Evolutionary conservation across 2,797 vertebrate genomes (phyloP), one percentile per base, ranked within the genome.

Genomic region (Dendrocincla tyrannina): DNA sequence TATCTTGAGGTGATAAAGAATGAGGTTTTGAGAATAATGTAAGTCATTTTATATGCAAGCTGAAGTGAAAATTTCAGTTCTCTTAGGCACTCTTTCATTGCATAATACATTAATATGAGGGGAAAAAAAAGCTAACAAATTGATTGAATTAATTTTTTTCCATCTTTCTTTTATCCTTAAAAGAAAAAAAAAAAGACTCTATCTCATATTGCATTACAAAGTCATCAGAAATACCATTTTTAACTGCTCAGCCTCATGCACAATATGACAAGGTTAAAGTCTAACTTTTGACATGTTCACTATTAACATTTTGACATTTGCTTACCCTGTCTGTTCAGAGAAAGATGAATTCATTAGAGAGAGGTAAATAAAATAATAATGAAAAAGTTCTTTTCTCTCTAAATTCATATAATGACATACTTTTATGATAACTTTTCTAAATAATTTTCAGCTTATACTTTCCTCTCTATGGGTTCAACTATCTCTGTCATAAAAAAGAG

Each of bases 401-500:
- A 96, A 98, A 98, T 98, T 98, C 97, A 97, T 97, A 89, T 97
- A 97, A 97, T 96, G 95, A 90, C 97, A 97, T 68, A 93, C 66
- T 94, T 97, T 86, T 81, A 76, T 98, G 97, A 98, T 98, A 91
- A 98, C 98, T 98, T 98, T 98, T 97, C 96, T 92, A 93, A 96
- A 97, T 98, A 9, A 89, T 97, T 98, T 97, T 97, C 86, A 97
- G 95, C 94, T 98, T 98, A 95, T 97, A 94, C 89, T 93, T 98
- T 97, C 76, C 68, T 97, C 95, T 98, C 97, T 97, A 92, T 97
- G 93, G 94, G 91, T 98, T 98, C 97, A 98, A 97, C 98, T 98
- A 98, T 98, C 86, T 96, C 96, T 95, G 53, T 94, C 95, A 97
- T 98, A 98, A 98, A 98, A 98, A 96, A 82, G 82, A 94, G 94